Base-by-base conservation (phyloP, 2,797 vertebrate species). In the Okamejei kenojei region DNA sequence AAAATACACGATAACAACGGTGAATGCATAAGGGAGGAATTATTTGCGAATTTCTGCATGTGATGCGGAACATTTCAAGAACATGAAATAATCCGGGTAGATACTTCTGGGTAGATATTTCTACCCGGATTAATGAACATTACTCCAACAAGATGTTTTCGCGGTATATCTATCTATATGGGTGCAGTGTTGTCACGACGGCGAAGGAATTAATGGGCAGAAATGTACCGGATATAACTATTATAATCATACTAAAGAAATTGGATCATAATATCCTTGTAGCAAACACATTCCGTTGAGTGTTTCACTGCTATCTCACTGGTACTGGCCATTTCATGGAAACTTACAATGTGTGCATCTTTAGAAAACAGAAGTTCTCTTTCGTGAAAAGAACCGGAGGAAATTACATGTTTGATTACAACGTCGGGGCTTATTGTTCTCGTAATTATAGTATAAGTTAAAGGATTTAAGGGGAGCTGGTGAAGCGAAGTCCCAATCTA, bases 321-420 rank as follows among this genome's bases (percentile, higher is more conserved):
- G 23, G 8, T 32, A 32, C 13, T 71, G 15, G 63, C 29, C 32
- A 65, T 19, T 21, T 19, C 65, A 38, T 35, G 61, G n/a, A 88
- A 90, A 15, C 19, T 23, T 68, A n/a, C 86, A 35, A 68, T 7
- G n/a, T 9, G 4, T 35, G 32, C 21, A 29, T 73, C 10, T 29
- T 74, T 15, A 19, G 35, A 38, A 79, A 17, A 8, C 81, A 61
- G 0, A 90, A 9, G 19, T 9, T 68, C 23, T 10, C 21, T 21
- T 21, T 63, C 23, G 21, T 90, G 65, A 90, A 76, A 58, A 76
- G 17, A 92, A 54, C 54, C 32, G 6, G 21, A 76, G 90, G 71
- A 76, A 92, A 92, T 92, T 54, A 26, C 90, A 74, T 92, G 90
- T 76, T 92, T 58, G 68, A 76, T 76, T 92, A 76, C 90, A 92